phyloP scores from a whole-genome alignment of 2,113 vertebrate species.

The Campylorhamphus procurvoides region DNA sequence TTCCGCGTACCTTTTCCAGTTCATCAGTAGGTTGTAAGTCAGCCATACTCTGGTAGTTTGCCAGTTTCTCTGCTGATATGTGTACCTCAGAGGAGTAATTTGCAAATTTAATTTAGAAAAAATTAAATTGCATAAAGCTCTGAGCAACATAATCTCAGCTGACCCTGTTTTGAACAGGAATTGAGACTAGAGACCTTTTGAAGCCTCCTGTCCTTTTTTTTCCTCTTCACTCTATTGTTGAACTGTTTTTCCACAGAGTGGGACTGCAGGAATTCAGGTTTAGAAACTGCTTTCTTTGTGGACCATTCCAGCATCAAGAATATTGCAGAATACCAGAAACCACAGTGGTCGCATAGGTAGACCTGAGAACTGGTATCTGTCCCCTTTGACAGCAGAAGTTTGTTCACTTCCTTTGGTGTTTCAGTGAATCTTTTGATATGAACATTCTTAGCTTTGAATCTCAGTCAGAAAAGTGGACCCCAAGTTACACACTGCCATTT shows the following conservation, averaged over 20 bases:
- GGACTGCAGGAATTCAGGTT: background rate
- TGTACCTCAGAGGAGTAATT: background rate
- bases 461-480: background rate
- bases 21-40: background rate
- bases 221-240: background rate
- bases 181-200: background rate
- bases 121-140: background rate
- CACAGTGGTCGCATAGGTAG: fast-evolving
- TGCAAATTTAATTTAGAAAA: constrained; percentile 9
- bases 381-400: background rate
- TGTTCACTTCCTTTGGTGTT: background rate
- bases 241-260: background rate
- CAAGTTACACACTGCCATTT: background rate
- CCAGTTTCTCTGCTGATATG: background rate
- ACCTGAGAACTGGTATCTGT: background rate
- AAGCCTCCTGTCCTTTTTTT: background rate
- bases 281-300: background rate
- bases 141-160: background rate
- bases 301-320: background rate
- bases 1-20: background rate
- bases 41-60: background rate
- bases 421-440: background rate
- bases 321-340: background rate
- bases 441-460: background rate
- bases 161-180: background rate